These are phyloP conservation scores for Clarias pachynema DNA, from an alignment of 2,797 vertebrate genomes.

Conservation along the genomic window DNA sequence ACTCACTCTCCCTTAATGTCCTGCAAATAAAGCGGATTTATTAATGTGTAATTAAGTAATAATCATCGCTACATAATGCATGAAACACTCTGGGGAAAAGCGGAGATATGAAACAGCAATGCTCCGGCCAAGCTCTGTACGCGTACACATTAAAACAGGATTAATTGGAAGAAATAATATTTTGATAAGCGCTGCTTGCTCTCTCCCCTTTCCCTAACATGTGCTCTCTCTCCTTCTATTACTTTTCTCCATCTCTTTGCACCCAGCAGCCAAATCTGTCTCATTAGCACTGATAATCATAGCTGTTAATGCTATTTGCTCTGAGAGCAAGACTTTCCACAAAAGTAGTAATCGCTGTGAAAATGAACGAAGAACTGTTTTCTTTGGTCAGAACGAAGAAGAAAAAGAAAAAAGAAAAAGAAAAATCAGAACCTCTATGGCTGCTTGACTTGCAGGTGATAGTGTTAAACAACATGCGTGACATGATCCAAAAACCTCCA, in stretches of 20 bases:
- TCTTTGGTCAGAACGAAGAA: neutral
- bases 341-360: conserved; percentile 28
- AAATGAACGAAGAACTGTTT: conserved; percentile 28
- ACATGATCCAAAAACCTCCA: conserved; percentile 28
- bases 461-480: conserved; percentile 33
- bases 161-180: conserved; percentile 83
- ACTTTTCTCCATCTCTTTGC: conserved; percentile 61
- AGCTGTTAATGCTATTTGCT: conserved; percentile 52
- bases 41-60: conserved; percentile 88
- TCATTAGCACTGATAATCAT: conserved; percentile 52
- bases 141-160: conserved; percentile 81
- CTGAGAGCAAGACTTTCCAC: conserved; percentile 39
- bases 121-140: conserved; percentile 67
- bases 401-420: neutral
- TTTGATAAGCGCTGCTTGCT: conserved; percentile 75
- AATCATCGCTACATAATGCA: conserved; percentile 86
- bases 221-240: conserved; percentile 53
- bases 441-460: neutral
- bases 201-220: conserved; percentile 49
- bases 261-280: conserved; percentile 66
- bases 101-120: conserved; percentile 65
- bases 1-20: conserved; percentile 82
- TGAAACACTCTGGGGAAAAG: conserved; percentile 78
- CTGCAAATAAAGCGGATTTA: conserved; percentile 85
- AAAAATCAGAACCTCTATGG: neutral